Evolutionary conservation across 2,888 invertebrate species (phyloP).

Genomic region (Microchrysa polita): DNA sequence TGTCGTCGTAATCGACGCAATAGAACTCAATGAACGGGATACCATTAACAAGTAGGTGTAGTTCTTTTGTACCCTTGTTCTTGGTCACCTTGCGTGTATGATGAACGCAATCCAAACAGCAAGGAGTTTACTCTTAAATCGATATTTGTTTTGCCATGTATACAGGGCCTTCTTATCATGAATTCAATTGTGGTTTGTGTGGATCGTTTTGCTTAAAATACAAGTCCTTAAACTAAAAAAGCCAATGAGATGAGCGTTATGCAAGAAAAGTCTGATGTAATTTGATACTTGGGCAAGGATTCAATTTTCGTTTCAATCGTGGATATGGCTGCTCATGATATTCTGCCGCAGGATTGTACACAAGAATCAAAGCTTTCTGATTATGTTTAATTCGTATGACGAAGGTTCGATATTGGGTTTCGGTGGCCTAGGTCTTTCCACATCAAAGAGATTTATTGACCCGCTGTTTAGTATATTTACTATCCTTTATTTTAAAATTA

Average conservation of each 20-base stretch:
- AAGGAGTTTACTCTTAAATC: conserved; percentile 1
- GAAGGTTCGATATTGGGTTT: too few species aligned
- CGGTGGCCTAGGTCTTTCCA: too few species aligned
- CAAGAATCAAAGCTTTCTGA: too few species aligned
- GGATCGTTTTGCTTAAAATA: background rate
- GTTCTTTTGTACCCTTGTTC: background rate
- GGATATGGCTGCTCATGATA: background rate
- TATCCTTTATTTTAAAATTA: too few species aligned
- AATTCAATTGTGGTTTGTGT: conserved; percentile 16
- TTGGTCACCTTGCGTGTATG: conserved; percentile 9
- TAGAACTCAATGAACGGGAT: background rate
- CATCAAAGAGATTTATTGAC: background rate
- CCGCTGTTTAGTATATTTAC: too few species aligned
- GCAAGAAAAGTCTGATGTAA: conserved; percentile 39
- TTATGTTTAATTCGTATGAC: too few species aligned
- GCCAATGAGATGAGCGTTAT: conserved; percentile 16
- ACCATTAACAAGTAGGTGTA: background rate
- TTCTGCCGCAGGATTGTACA: too few species aligned
- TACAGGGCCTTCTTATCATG: conserved; percentile 18
- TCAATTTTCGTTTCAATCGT: conserved; percentile 34
- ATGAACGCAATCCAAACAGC: background rate
- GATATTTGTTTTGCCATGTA: conserved; percentile 2
- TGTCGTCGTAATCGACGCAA: background rate
- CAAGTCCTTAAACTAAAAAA: background rate
- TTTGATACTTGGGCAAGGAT: conserved; percentile 36